Conservation (phyloP, 1,140 invertebrate genomes). For the Ceratina australensis region DNA sequence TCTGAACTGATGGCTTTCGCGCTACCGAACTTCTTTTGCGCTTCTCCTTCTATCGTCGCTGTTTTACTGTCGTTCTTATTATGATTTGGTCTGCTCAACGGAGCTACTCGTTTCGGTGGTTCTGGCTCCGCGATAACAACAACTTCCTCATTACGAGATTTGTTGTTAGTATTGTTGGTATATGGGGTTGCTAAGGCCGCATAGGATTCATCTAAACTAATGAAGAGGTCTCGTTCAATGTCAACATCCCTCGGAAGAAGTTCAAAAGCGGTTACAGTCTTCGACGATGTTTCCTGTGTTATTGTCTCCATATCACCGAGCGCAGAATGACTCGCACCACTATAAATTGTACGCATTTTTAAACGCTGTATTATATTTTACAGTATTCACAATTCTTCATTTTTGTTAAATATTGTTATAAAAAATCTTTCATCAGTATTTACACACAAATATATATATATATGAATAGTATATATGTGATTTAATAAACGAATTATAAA, state of each 20-base stretch:
- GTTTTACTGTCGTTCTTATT: slow-evolving; percentile 54
- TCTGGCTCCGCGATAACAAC: slow-evolving; percentile 74
- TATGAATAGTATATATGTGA: neutral
- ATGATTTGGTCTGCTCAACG: slow-evolving; percentile 52
- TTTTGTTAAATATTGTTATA: slow-evolving; percentile 3
- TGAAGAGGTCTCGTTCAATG: slow-evolving; percentile 56
- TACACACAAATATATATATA: neutral
- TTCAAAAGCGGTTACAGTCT: slow-evolving; percentile 68
- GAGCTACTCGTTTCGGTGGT: slow-evolving; percentile 62
- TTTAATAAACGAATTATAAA: slow-evolving; percentile 26
- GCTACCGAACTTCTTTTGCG: slow-evolving; percentile 96
- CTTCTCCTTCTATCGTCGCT: slow-evolving; percentile 80
- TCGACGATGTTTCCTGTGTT: slow-evolving; percentile 85
- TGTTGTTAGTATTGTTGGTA: slow-evolving; percentile 49
- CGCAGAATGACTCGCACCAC: slow-evolving; percentile 94
- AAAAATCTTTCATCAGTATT: neutral
- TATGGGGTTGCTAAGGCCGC: slow-evolving; percentile 48
- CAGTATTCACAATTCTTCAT: neutral
- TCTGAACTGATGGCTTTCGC: slow-evolving; percentile 99
- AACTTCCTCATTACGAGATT: slow-evolving; percentile 68
- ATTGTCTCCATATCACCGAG: slow-evolving; percentile 95
- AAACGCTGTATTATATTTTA: slow-evolving; percentile 7
- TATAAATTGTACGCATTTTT: slow-evolving; percentile 65
- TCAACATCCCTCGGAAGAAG: slow-evolving; percentile 65
- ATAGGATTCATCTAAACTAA: slow-evolving; percentile 64